Evolutionary conservation across 2,797 vertebrate species (phyloP).

Genomic region (Chloroceryle inda): DNA sequence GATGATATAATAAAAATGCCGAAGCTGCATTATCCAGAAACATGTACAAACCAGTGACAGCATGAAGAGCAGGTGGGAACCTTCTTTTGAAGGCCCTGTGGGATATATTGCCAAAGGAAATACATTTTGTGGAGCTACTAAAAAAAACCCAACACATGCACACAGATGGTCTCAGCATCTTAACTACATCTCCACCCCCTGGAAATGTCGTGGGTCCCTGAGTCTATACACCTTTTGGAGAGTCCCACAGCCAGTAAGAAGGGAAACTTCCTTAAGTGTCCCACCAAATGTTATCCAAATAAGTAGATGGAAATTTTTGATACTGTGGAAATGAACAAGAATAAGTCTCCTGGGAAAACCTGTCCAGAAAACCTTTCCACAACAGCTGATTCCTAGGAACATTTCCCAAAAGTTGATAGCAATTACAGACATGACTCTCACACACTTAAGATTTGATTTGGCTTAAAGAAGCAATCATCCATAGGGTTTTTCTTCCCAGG

Average conservation of each 20-base stretch:
- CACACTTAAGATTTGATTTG: neutral
- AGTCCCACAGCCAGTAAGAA: neutral
- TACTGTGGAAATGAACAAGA: neutral
- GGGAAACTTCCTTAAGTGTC: neutral
- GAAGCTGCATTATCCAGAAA: neutral
- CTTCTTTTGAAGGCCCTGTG: neutral
- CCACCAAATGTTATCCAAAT: neutral
- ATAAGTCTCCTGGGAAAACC: neutral
- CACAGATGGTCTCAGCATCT: neutral
- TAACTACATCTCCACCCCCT: neutral
- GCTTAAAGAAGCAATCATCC: neutral
- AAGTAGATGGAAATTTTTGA: neutral
- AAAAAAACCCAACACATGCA: neutral
- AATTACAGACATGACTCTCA: neutral
- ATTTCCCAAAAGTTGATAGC: neutral
- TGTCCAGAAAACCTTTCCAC: neutral
- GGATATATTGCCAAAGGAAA: neutral
- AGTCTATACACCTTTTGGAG: neutral
- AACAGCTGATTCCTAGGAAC: neutral
- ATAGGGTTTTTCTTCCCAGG: neutral
- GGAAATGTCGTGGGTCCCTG: neutral
- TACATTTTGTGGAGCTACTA: neutral
- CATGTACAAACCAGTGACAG: neutral
- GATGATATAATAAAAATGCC: neutral
- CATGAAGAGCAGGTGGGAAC: neutral